Conservation (phyloP, 2,797 vertebrate genomes). For the Gastrophryne carolinensis region DNA sequence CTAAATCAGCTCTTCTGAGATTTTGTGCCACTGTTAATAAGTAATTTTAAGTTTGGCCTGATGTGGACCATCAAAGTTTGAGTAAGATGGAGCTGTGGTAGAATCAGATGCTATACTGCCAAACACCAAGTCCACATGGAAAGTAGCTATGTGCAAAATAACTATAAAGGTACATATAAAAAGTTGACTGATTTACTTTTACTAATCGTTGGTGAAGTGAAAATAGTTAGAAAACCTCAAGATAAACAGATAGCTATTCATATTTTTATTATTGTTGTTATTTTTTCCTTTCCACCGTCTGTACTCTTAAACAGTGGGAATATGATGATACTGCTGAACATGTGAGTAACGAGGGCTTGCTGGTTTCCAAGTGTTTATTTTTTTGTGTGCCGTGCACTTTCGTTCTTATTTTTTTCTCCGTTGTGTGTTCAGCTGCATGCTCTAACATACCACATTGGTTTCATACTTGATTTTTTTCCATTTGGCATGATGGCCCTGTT, state of each 20-base stretch:
- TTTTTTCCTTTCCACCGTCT: slow-evolving; percentile 62
- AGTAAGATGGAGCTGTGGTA: no score
- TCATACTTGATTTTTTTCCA: slow-evolving; percentile 46
- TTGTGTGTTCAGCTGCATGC: slow-evolving; percentile 65
- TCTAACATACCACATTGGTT: slow-evolving; percentile 56
- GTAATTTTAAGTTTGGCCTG: no score
- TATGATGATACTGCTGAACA: slow-evolving; percentile 98
- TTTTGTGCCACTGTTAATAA: no score
- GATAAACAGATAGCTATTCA: slow-evolving; percentile 58
- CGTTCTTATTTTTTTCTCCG: slow-evolving; percentile 8
- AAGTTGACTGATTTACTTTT: no score
- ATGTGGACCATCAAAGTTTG: no score
- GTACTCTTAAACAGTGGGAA: slow-evolving; percentile 91
- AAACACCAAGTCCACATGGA: no score
- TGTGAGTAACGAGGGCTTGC: slow-evolving; percentile 82
- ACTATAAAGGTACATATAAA: no score
- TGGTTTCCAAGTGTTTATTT: slow-evolving; percentile 52
- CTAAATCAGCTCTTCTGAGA: no score
- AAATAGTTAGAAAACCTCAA: neutral
- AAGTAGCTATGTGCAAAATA: no score
- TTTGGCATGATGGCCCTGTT: slow-evolving; percentile 56
- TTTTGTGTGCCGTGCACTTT: slow-evolving; percentile 33
- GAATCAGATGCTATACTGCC: no score
- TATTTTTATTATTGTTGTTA: slow-evolving; percentile 64
- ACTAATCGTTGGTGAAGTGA: neutral